Evolutionary conservation across 2,113 vertebrate genomes (phyloP).

Genomic region (Corythaixoides concolor): DNA sequence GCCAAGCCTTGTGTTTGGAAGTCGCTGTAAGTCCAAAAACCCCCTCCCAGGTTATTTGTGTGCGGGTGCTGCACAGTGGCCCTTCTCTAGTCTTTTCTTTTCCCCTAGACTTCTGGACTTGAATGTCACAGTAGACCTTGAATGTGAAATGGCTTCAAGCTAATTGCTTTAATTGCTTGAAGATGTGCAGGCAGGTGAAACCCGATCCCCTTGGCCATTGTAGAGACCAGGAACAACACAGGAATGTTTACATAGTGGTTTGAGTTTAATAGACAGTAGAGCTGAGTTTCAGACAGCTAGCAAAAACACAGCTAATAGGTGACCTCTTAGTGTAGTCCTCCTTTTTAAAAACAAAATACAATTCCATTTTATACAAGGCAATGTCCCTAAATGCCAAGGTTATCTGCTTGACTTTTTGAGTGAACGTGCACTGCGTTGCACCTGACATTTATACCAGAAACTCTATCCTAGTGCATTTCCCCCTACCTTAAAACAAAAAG

Average conservation of each 20-base stretch:
- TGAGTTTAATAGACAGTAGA: conserved; percentile 88
- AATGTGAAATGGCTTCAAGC: conserved; percentile 88
- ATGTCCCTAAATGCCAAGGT: conserved; percentile 89
- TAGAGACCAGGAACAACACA: conserved; percentile 80
- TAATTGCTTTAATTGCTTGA: conserved; percentile 95
- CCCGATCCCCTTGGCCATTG: conserved; percentile 84
- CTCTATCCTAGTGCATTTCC: conserved; percentile 60
- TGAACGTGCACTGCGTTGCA: conserved; percentile 67
- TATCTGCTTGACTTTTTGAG: conserved; percentile 81
- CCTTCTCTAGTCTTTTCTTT: conserved; percentile 9
- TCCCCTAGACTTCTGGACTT: conserved; percentile 74
- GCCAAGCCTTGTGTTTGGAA: conserved; percentile 34
- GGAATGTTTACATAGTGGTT: conserved; percentile 87
- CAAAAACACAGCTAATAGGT: conserved; percentile 88
- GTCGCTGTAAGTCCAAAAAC: not conserved
- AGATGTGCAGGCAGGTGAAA: conserved; percentile 95
- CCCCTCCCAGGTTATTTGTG: not conserved
- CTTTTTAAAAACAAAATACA: conserved; percentile 74
- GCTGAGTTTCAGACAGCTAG: conserved; percentile 80
- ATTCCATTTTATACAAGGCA: conserved; percentile 64
- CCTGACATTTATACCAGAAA: conserved; percentile 83
- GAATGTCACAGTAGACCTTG: conserved; percentile 87
- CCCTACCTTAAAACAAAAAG: conserved; percentile 74
- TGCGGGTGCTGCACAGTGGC: not conserved
- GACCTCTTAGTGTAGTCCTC: conserved; percentile 85